Conservation (phyloP, 2,113 vertebrate genomes). For the Varanus komodoensis region DNA sequence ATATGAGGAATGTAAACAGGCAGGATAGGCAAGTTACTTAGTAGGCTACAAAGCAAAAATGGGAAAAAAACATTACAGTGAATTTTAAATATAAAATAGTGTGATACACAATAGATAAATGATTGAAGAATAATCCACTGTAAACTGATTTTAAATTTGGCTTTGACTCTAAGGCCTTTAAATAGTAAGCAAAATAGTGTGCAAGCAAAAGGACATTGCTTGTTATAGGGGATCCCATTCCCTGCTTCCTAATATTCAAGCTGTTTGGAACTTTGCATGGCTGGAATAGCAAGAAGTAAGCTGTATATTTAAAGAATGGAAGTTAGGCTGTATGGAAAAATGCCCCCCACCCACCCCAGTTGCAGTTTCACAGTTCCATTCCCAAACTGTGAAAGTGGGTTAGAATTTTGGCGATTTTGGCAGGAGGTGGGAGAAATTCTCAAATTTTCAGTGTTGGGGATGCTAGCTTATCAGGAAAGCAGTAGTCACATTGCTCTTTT, state of each 20-base stretch:
- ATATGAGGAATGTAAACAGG: conserved; percentile 52
- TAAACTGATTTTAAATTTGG: background rate
- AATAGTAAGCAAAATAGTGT: background rate
- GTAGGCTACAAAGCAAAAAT: background rate
- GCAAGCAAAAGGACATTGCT: background rate
- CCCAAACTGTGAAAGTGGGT: too few relatives aligned
- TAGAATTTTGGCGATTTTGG: too few relatives aligned
- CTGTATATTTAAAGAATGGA: background rate
- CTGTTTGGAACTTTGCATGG: background rate
- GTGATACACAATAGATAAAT: background rate
- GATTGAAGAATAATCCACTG: background rate
- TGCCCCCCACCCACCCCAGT: too few relatives aligned
- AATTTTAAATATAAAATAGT: conserved; percentile 3
- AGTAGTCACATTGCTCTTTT: too few relatives aligned
- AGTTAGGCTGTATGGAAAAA: background rate
- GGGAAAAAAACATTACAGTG: background rate
- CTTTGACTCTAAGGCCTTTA: background rate
- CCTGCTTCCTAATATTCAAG: background rate
- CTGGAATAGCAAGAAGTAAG: background rate
- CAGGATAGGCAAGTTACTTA: conserved; percentile 3
- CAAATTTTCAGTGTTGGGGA: too few relatives aligned
- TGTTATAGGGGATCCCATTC: background rate
- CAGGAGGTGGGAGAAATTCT: too few relatives aligned
- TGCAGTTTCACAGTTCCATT: too few relatives aligned
- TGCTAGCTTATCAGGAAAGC: too few relatives aligned